Percentiles rank a stretch among this genome's conserved stretches.
Conservation (phyloP, 2,113 vertebrate genomes). For the Falco punctatus region DNA sequence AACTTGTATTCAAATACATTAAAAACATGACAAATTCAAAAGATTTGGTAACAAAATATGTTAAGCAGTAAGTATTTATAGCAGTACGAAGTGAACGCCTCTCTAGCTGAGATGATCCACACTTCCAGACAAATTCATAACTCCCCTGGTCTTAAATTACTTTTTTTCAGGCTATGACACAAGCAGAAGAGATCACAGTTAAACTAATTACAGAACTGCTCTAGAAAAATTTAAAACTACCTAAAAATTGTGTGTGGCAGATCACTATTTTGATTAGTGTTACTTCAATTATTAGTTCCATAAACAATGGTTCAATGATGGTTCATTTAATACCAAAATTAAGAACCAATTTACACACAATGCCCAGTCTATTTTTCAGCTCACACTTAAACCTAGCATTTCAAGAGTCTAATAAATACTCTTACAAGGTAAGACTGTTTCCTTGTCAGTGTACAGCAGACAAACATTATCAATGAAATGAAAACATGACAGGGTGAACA, state of each 20-base stretch:
- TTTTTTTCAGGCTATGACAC: not conserved
- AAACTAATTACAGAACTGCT: slow-evolving; percentile 30
- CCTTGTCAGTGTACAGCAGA: not conserved
- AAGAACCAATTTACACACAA: not conserved
- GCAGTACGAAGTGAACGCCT: not conserved
- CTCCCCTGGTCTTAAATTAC: not conserved
- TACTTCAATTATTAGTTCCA: slow-evolving; percentile 22
- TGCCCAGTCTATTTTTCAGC: not conserved
- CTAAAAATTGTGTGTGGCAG: slow-evolving; percentile 38
- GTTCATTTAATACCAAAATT: slow-evolving; percentile 26
- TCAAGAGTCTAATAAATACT: not conserved
- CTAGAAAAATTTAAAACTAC: slow-evolving; percentile 65
- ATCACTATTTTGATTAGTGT: slow-evolving; percentile 20
- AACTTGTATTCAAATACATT: not conserved
- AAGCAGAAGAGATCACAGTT: slow-evolving; percentile 1
- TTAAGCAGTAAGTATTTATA: not conserved
- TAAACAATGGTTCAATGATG: not conserved
- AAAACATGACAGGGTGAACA: not conserved
- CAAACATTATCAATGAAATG: not conserved
- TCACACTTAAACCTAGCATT: not conserved
- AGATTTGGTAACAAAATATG: not conserved
- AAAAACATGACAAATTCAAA: not conserved
- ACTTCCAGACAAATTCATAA: not conserved
- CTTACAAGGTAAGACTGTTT: not conserved
- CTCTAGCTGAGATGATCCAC: not conserved